These are phyloP conservation scores for Anas georgica DNA, from an alignment of 2,797 vertebrate species.

Conservation along the genomic window DNA sequence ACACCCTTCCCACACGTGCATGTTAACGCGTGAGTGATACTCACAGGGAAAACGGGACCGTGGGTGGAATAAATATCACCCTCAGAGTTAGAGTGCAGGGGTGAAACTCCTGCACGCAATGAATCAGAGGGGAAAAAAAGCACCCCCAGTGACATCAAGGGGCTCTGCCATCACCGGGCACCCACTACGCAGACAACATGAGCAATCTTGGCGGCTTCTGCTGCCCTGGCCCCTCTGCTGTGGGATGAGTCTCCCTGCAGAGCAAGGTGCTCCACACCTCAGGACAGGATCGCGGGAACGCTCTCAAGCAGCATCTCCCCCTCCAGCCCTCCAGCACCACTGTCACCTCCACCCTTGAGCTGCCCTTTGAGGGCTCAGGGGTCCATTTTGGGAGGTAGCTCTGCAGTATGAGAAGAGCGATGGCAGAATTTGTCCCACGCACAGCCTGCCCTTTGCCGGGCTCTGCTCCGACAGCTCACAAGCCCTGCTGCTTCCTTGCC, in stretches of 20 bases:
- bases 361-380: fast-evolving
- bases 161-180: background rate
- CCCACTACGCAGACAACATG: too few relatives aligned
- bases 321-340: fast-evolving
- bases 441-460: fast-evolving
- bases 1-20: background rate
- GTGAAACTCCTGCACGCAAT: background rate
- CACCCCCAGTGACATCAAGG: fast-evolving
- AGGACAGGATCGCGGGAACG: fast-evolving
- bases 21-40: too few relatives aligned
- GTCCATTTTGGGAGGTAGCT: fast-evolving
- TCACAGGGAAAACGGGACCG: background rate
- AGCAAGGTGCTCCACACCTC: background rate
- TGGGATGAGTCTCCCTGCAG: background rate
- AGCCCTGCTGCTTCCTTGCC: background rate
- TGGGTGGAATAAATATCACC: background rate
- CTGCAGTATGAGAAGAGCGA: fast-evolving
- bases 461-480: background rate
- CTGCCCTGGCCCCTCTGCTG: background rate
- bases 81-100: background rate
- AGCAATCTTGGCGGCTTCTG: background rate
- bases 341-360: background rate
- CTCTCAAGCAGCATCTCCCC: fast-evolving
- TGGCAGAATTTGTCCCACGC: fast-evolving
- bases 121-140: slow-evolving; percentile 22